Evolutionary conservation across 2,888 invertebrate species (phyloP).

Genomic region (Synergus itoensis): DNA sequence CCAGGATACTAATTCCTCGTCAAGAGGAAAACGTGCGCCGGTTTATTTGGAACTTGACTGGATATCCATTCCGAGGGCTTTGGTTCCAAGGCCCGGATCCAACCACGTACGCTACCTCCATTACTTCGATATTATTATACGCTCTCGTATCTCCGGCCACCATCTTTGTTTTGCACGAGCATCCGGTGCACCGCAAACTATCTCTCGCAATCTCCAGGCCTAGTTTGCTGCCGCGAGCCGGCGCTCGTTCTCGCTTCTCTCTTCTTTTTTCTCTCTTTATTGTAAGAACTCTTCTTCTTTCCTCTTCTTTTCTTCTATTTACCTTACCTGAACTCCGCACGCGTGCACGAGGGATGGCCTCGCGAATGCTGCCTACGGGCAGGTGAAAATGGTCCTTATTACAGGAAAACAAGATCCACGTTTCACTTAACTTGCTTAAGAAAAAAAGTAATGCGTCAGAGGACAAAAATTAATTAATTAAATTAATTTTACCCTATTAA

Average conservation of each 20-base stretch:
- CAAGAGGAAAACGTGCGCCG: conserved; percentile 23
- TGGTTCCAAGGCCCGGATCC: conserved; percentile 43
- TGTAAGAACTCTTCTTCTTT: conserved; percentile 47
- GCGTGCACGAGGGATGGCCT: conserved; percentile 37
- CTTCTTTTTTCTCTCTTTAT: conserved; percentile 40
- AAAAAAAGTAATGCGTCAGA: neutral
- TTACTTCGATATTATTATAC: conserved; percentile 72
- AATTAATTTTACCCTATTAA: no score
- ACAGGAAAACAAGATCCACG: neutral
- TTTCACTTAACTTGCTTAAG: neutral
- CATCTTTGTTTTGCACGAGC: conserved; percentile 65
- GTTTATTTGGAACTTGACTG: conserved; percentile 32
- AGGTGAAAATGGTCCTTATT: neutral
- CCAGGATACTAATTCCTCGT: conserved; percentile 10
- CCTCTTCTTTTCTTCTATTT: conserved; percentile 15
- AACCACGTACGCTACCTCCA: conserved; percentile 68
- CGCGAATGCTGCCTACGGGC: conserved; percentile 6
- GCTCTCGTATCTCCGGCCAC: conserved; percentile 62
- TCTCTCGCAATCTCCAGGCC: conserved; percentile 60
- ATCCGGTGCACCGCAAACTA: conserved; percentile 65
- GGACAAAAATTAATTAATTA: no score
- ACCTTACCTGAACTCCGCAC: conserved; percentile 20
- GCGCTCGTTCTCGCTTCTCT: conserved; percentile 51
- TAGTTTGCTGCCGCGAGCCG: conserved; percentile 56
- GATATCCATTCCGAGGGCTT: conserved; percentile 50